A percentile compares a stretch with the other conserved stretches of the same genome.
Evolutionary conservation across 2,888 invertebrate genomes (phyloP).

Genomic region (Trachelus iudaicus): DNA sequence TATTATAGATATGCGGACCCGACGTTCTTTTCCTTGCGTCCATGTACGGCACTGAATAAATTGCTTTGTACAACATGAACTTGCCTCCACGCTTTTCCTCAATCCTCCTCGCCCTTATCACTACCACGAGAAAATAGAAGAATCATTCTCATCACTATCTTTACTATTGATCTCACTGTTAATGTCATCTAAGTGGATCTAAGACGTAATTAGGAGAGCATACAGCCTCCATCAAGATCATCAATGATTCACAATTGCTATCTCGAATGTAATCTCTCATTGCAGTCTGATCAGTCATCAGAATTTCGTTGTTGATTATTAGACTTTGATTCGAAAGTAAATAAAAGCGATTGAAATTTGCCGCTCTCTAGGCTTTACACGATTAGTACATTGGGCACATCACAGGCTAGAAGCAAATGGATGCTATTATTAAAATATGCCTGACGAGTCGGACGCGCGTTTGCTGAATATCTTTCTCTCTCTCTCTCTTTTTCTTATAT

Average conservation of each 20-base stretch:
- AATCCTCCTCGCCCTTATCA: slow-evolving; percentile 1
- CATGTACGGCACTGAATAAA: slow-evolving; percentile 23
- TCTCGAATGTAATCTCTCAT: neutral
- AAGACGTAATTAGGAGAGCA: neutral
- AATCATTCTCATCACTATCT: neutral
- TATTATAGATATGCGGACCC: slow-evolving; percentile 4
- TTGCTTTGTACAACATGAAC: slow-evolving; percentile 21
- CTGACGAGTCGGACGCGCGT: slow-evolving; percentile 13
- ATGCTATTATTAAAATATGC: slow-evolving; percentile 17
- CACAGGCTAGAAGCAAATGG: neutral
- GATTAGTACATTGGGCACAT: neutral
- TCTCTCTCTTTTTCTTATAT: slow-evolving; percentile 16
- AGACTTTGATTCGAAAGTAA: neutral
- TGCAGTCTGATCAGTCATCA: neutral
- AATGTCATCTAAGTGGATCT: neutral
- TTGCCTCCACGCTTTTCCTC: slow-evolving; percentile 22
- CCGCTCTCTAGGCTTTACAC: neutral
- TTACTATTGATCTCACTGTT: neutral
- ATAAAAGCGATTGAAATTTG: neutral
- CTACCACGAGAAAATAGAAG: neutral
- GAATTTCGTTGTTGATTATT: neutral
- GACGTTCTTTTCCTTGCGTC: neutral
- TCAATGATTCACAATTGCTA: neutral
- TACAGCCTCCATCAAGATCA: neutral
- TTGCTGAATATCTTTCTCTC: slow-evolving; percentile 28